phyloP scores from a whole-genome alignment of 2,113 vertebrate species.

The Peromyscus leucopus region DNA sequence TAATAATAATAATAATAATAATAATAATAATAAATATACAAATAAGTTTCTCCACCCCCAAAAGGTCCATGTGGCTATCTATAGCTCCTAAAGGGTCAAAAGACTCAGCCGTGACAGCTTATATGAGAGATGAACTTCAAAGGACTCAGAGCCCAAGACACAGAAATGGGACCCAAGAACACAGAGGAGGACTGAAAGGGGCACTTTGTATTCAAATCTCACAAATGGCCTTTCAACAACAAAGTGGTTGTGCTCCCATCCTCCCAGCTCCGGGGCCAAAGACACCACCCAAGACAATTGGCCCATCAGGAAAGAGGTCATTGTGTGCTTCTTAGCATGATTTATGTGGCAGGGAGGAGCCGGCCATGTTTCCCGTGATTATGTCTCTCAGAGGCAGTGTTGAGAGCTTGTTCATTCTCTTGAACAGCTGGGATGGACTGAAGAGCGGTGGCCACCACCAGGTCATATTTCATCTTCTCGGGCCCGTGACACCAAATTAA shows the following conservation, averaged over 20 bases:
- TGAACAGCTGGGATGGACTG: conserved; percentile 13
- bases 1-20: background rate
- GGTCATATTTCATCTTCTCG: conserved; percentile 63
- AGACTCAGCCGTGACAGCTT: background rate
- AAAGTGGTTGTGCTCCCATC: conserved; percentile 58
- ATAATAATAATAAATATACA: conserved; percentile 2
- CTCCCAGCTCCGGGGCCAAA: conserved; percentile 63
- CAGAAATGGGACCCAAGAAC: conserved; percentile 45
- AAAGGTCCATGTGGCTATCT: conserved; percentile 5
- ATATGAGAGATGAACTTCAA: background rate
- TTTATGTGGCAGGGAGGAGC: conserved; percentile 73
- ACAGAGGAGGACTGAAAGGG: conserved; percentile 17
- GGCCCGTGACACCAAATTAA: conserved; percentile 63
- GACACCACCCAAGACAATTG: conserved; percentile 76
- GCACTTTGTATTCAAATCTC: conserved; percentile 76
- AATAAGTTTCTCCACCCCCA: conserved; percentile 59
- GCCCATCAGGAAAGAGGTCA: conserved; percentile 77
- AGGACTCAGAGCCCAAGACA: conserved; percentile 8
- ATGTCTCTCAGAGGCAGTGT: conserved; percentile 49
- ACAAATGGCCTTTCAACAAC: conserved; percentile 80
- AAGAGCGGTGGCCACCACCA: background rate
- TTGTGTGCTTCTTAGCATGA: conserved; percentile 74
- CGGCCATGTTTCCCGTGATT: conserved; percentile 71
- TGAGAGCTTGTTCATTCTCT: conserved; percentile 48
- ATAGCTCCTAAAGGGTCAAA: conserved; percentile 26